Evolutionary conservation across 2,113 vertebrate genomes (phyloP), one percentile per base, ranked within the genome.

Genomic region (Cyprinodon brontotheroides): DNA sequence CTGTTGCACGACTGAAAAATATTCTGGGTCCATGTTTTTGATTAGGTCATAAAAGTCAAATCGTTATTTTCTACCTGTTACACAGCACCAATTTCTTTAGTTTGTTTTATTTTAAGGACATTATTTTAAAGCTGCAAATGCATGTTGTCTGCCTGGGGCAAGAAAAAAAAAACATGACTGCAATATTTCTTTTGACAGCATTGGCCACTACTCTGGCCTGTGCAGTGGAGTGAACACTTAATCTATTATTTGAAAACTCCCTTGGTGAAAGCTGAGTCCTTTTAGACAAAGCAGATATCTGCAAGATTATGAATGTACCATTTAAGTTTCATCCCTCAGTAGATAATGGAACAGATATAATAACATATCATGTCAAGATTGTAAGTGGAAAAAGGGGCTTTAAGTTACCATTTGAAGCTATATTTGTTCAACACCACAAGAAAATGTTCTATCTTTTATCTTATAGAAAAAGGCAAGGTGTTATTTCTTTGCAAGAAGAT

Each of bases 161-260:
- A 62, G 61, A n/a, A 68, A 68, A 75, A 14, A 39, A 76, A 68
- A 10, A 60, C 70, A 71, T 74, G 43, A 75, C 72, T 76, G 61
- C 4, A 66, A 47, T 74, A 61, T 68, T 69, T 70, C 38, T 20
- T 11, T 53, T 22, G 50, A 78, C 70, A 29, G 14, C 12, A 12
- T 11, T 22, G 14, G 61, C 63, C 48, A 62, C 39, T 64, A 11
- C 43, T 17, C 37, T 29, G 14, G 43, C 39, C 29, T 17, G 22
- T 14, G 68, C 53, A 17, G 20, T 11, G 3, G n/a, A 69, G 11
- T 65, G n/a, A 60, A 45, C 3, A 17, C 20, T 14, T 38, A 72
- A 43, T n/a, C 43, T 20, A 66, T 53, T 29, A 17, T 47, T 47
- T 38, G 6, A 22, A 38, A 62, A 14, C 29, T n/a, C 61, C 38